Conservation (phyloP, 2,113 vertebrate species). For the Pangasianodon gigas region DNA sequence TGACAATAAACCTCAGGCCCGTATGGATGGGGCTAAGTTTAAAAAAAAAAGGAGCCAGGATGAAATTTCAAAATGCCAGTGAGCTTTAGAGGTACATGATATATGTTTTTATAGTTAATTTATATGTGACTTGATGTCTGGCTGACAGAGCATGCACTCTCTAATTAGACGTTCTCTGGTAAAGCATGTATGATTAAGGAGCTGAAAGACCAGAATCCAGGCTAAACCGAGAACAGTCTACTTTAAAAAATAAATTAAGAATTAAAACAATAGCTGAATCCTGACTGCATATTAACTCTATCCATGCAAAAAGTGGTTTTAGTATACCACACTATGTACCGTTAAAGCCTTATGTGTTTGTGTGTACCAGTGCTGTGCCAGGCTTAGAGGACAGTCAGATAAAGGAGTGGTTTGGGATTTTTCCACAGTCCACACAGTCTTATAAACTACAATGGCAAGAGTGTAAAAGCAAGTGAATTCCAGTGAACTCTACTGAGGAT, state of each 20-base stretch:
- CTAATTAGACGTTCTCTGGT: background rate
- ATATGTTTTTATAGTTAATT: background rate
- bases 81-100: conserved; percentile 1
- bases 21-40: background rate
- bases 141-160: background rate
- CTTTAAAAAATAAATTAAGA: conserved; percentile 5
- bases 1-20: background rate
- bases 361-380: conserved; percentile 32
- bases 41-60: background rate
- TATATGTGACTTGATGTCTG: background rate
- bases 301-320: conserved; percentile 21
- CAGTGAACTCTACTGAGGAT: conserved; percentile 36
- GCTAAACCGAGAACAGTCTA: background rate
- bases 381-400: conserved; percentile 22
- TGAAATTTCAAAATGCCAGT: background rate
- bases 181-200: background rate
- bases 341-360: background rate
- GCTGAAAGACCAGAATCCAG: conserved; percentile 15
- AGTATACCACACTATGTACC: conserved; percentile 27
- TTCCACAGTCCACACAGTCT: conserved; percentile 22
- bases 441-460: conserved; percentile 26
- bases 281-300: background rate
- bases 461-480: conserved; percentile 13
- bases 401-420: conserved; percentile 1
- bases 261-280: background rate